Conservation (phyloP, 2,888 invertebrate genomes). For the Tetramorium bicarinatum region DNA sequence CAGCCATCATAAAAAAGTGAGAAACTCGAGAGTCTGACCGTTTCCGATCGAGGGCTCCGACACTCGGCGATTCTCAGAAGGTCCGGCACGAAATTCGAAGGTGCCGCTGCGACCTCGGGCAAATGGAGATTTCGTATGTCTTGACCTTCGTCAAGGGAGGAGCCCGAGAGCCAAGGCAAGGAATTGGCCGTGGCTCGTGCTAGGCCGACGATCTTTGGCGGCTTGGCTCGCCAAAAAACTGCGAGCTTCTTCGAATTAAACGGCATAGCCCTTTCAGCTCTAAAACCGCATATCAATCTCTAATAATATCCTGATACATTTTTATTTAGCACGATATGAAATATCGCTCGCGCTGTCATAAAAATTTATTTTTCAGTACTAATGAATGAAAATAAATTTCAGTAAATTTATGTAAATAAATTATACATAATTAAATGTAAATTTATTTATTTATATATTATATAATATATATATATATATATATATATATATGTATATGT, state of each 20-base stretch:
- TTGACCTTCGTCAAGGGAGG: slow-evolving; percentile 85
- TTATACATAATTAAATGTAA: not conserved
- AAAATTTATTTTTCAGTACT: not conserved
- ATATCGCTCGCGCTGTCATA: not conserved
- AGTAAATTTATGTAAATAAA: slow-evolving; percentile 19
- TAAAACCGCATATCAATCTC: slow-evolving; percentile 17
- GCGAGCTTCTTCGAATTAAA: slow-evolving; percentile 79
- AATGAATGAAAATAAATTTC: not conserved
- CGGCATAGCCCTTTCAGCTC: slow-evolving; percentile 61
- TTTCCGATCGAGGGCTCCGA: slow-evolving; percentile 67
- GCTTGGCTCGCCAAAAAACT: slow-evolving; percentile 59
- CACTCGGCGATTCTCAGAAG: slow-evolving; percentile 75
- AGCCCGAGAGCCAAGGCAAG: slow-evolving; percentile 64
- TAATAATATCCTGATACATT: slow-evolving; percentile 7
- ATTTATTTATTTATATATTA: slow-evolving; percentile 1
- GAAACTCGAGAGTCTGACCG: slow-evolving; percentile 70
- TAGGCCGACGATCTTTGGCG: slow-evolving; percentile 62
- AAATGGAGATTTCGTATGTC: slow-evolving; percentile 79
- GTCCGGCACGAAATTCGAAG: slow-evolving; percentile 72
- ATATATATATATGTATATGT: too few relatives aligned
- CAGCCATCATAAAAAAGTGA: slow-evolving; percentile 72
- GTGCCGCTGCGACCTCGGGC: slow-evolving; percentile 76
- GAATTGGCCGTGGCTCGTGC: slow-evolving; percentile 48
- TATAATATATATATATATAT: too few relatives aligned
- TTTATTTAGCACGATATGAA: slow-evolving; percentile 2